These are phyloP conservation scores for Huso huso DNA, from an alignment of 2,797 vertebrate species.

Conservation along the genomic window DNA sequence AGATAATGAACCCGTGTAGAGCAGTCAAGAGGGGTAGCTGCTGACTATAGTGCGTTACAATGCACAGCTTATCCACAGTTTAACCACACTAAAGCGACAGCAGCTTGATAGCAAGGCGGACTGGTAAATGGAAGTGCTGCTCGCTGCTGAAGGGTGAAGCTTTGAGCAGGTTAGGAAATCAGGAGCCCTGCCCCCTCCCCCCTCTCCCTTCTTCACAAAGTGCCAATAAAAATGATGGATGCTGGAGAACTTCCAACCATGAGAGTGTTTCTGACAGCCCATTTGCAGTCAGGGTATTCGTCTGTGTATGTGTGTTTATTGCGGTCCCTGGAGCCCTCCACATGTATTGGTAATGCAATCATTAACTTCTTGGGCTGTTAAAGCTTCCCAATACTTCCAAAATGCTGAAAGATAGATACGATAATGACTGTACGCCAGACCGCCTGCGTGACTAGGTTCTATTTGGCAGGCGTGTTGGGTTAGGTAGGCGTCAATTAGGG, in stretches of 20 bases:
- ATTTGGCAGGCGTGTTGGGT: background rate
- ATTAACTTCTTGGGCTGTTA: background rate
- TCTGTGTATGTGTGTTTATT: background rate
- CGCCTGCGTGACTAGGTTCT: background rate
- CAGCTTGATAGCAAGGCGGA: too few species aligned
- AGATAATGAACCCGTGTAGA: too few species aligned
- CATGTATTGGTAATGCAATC: background rate
- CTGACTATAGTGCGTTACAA: too few species aligned
- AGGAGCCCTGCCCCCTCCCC: too few species aligned
- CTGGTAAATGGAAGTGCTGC: too few species aligned
- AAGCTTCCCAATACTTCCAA: background rate
- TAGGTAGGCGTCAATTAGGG: background rate
- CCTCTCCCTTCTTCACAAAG: background rate
- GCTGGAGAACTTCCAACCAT: background rate
- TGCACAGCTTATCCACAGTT: too few species aligned
- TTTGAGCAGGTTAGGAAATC: too few species aligned
- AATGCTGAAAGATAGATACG: background rate
- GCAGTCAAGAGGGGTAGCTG: too few species aligned
- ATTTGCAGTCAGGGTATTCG: background rate
- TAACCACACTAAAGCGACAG: too few species aligned
- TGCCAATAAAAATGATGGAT: constrained; percentile 3
- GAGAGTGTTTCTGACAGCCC: background rate
- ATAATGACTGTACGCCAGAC: background rate
- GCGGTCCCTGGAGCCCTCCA: background rate
- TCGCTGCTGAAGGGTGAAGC: too few species aligned